These are phyloP conservation scores for Habropoda laboriosa DNA, from an alignment of 1,140 invertebrate genomes.

Conservation along the genomic window DNA sequence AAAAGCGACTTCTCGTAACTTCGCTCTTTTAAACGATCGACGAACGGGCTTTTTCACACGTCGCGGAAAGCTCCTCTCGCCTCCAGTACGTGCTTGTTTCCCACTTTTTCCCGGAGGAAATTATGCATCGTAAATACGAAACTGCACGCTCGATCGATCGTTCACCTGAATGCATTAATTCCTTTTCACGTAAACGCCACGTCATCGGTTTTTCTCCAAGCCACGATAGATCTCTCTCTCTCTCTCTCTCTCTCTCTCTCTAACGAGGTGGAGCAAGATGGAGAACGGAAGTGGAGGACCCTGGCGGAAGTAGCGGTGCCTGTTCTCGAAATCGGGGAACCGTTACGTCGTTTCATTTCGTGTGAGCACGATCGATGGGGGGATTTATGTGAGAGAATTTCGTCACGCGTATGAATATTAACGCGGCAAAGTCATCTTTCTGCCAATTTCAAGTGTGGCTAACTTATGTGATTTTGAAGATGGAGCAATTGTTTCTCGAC, in stretches of 20 bases:
- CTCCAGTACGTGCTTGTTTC: no score
- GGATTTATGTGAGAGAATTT: neutral
- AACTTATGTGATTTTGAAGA: no score
- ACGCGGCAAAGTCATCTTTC: no score
- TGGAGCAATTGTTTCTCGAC: no score
- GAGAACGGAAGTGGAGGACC: neutral
- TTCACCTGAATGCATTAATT: conserved; percentile 1
- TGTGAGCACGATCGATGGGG: neutral
- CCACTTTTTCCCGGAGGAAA: no score
- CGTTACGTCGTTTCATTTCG: conserved; percentile 25
- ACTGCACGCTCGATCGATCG: neutral
- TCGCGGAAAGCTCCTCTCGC: no score
- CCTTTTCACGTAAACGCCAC: neutral
- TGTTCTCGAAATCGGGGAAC: conserved; percentile 37
- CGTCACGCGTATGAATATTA: neutral
- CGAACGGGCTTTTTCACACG: no score
- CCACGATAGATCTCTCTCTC: neutral
- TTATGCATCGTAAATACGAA: neutral
- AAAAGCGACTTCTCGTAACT: neutral
- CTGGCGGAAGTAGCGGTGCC: conserved; percentile 15
- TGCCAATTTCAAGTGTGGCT: no score
- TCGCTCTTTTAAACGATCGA: neutral
- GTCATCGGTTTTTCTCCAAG: neutral
- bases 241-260: no score
- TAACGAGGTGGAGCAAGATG: neutral